These are phyloP conservation scores for Anhinga anhinga DNA, from an alignment of 2,113 vertebrate species.

Conservation along the genomic window DNA sequence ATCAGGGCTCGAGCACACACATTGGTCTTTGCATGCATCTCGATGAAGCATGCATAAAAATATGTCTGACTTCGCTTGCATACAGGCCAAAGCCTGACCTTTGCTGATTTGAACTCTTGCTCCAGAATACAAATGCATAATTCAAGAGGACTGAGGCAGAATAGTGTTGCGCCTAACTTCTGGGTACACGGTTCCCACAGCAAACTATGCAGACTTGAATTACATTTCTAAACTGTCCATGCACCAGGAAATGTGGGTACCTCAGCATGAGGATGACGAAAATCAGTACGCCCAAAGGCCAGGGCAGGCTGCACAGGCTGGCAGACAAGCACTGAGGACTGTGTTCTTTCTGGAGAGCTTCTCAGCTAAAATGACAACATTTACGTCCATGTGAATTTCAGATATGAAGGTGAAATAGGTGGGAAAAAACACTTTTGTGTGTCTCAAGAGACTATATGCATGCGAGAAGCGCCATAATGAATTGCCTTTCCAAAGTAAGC, in stretches of 20 bases:
- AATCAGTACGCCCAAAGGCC: neutral
- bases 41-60: neutral
- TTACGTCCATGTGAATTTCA: neutral
- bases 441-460: neutral
- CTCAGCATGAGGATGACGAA: neutral
- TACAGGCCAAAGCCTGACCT: neutral
- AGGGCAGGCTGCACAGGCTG: neutral
- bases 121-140: conserved; percentile 23
- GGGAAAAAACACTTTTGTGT: neutral
- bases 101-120: conserved; percentile 27
- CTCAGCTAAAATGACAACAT: neutral
- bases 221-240: neutral
- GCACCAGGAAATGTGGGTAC: neutral
- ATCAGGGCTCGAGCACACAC: neutral
- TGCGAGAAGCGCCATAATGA: neutral
- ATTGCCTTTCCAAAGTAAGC: neutral
- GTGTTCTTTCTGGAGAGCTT: neutral
- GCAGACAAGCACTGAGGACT: neutral
- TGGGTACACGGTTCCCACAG: neutral
- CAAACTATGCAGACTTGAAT: neutral
- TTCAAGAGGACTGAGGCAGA: conserved; percentile 21
- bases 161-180: neutral
- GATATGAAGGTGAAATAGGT: neutral
- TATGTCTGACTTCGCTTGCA: neutral
- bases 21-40: neutral